These are phyloP conservation scores for Oplegnathus fasciatus DNA, from an alignment of 2,113 vertebrate species.

Conservation along the genomic window DNA sequence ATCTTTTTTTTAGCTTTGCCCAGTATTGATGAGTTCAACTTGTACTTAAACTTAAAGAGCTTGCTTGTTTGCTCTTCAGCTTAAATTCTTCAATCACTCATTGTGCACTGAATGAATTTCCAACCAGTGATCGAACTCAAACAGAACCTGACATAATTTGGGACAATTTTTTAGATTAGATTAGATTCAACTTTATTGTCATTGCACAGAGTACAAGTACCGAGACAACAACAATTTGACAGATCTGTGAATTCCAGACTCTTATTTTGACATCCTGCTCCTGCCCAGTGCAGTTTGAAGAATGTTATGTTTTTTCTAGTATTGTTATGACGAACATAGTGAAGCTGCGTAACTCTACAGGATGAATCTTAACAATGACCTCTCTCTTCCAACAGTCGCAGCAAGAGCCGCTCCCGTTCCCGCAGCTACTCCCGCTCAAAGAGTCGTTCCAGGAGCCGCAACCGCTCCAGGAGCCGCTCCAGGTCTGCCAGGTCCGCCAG, in stretches of 20 bases:
- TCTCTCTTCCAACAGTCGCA: conserved; percentile 58
- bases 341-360: neutral
- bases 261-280: too few species aligned
- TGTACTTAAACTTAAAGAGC: too few species aligned
- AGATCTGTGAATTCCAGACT: too few species aligned
- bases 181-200: too few species aligned
- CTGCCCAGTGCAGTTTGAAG: too few species aligned
- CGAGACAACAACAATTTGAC: neutral
- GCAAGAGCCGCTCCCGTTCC: conserved; percentile 83
- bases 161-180: too few species aligned
- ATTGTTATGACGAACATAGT: neutral
- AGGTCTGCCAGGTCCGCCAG: conserved; percentile 81
- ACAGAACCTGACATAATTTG: neutral
- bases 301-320: neutral
- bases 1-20: too few species aligned
- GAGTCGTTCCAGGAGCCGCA: conserved; percentile 82
- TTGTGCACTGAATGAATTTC: neutral
- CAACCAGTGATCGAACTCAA: neutral
- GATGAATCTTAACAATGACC: neutral
- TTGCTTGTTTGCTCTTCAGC: neutral
- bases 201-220: too few species aligned
- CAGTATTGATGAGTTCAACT: too few species aligned
- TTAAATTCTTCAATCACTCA: neutral
- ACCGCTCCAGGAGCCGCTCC: conserved; percentile 81
- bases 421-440: conserved; percentile 84